These are phyloP conservation scores for Blastobasis lacticolella DNA, from an alignment of 2,888 invertebrate species.

Conservation along the genomic window DNA sequence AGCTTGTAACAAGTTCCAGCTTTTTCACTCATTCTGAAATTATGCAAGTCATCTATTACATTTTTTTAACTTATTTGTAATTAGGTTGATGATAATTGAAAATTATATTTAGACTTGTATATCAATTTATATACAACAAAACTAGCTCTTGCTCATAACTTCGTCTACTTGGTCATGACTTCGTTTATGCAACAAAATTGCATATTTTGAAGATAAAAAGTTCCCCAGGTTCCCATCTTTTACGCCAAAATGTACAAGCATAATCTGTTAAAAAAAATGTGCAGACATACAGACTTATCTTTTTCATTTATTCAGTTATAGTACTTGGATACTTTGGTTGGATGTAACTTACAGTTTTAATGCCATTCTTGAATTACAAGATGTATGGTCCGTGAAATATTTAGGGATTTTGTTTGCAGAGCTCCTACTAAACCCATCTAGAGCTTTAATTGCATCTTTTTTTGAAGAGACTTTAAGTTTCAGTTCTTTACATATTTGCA, in stretches of 20 bases:
- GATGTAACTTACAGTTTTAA: slow-evolving; percentile 37
- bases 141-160: too few species aligned
- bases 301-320: too few species aligned
- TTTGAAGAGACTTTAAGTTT: slow-evolving; percentile 42
- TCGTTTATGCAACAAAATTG: too few species aligned
- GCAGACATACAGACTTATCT: too few species aligned
- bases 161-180: too few species aligned
- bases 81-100: not conserved
- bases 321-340: too few species aligned
- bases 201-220: not conserved
- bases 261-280: not conserved
- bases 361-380: slow-evolving; percentile 33
- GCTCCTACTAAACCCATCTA: slow-evolving; percentile 28
- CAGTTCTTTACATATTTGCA: slow-evolving; percentile 45
- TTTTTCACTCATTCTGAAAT: slow-evolving; percentile 42
- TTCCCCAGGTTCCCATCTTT: not conserved
- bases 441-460: slow-evolving; percentile 29
- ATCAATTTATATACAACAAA: too few species aligned
- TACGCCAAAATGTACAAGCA: not conserved
- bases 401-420: slow-evolving; percentile 30
- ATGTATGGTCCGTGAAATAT: slow-evolving; percentile 26
- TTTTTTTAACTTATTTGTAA: not conserved
- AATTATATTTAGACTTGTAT: too few species aligned
- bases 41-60: not conserved
- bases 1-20: slow-evolving; percentile 52